Conservation (phyloP, 2,797 vertebrate genomes). For the Acomys russatus region DNA sequence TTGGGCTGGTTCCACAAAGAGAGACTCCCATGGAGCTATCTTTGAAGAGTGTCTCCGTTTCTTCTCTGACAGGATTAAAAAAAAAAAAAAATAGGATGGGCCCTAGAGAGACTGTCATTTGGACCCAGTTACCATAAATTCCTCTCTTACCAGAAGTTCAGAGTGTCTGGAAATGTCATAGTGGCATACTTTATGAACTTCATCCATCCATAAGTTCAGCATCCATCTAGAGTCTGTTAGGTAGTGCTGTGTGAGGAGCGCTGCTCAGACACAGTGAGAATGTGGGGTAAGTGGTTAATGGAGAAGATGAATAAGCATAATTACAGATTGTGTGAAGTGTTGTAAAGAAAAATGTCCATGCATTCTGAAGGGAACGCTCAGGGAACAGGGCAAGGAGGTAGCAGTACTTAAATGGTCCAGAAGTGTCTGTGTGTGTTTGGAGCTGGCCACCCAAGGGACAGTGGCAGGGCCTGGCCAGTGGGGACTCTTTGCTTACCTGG, state of each 20-base stretch:
- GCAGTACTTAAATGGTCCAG: not conserved
- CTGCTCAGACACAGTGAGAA: not conserved
- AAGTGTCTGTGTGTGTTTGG: not conserved
- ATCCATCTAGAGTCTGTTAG: not conserved
- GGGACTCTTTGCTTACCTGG: not conserved
- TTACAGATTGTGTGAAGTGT: constrained; percentile 25
- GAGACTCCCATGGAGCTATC: constrained; percentile 43
- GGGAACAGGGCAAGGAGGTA: not conserved
- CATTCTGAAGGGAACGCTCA: not conserved
- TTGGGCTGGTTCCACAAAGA: constrained; percentile 21
- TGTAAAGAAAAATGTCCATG: not conserved
- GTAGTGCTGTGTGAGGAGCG: not conserved
- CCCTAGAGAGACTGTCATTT: constrained; percentile 15
- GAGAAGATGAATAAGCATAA: constrained; percentile 51
- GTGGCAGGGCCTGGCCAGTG: not conserved
- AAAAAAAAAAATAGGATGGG: constrained; percentile 59
- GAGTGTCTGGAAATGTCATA: not conserved
- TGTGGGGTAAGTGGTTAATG: not conserved
- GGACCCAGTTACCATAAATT: not conserved
- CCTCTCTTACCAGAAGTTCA: not conserved
- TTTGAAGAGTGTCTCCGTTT: constrained; percentile 57
- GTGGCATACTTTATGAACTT: not conserved
- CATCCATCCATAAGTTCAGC: constrained; percentile 14
- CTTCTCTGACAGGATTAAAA: constrained; percentile 45
- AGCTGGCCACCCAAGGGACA: not conserved